Base-by-base conservation (phyloP, 2,888 invertebrate species). In the Hanleya hanleyi region DNA sequence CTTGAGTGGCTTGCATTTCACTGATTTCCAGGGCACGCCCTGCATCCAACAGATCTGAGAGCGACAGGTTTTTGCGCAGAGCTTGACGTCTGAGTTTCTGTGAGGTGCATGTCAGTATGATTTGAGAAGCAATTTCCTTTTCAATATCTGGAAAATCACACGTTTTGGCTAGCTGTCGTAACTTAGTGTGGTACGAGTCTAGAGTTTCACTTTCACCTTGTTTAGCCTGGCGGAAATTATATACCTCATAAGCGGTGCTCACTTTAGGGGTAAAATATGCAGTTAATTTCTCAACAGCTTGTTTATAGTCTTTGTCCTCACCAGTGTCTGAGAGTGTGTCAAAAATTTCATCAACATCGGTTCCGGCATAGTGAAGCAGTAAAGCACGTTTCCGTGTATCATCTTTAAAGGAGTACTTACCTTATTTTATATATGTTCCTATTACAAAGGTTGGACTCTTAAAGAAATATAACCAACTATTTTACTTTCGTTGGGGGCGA, bases 81-180 rank as follows among this genome's bases (percentile, higher is more conserved):
- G 65, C 70, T 15, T 47, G 35, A 32, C 50, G 41, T 37, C 70
- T 29, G 6, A 70, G 50, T 32, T 32, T 15, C 9, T 26, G 35
- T n/a, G n/a, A n/a, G 1, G 22, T 65, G 26, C 62, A 36, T 7
- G 18, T 15, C 15, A 36, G 32, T 26, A 70, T 49, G 41, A 70
- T 65, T 29, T 70, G 70, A 1, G 65, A 26, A 12, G 51, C 18
- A 18, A 70, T 65, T 29, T 70, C 69, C 33, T 41, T 22, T 18
- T 62, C 69, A 35, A 69, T 37, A 22, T 69, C 69, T 15, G 69
- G 33, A 37, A 69, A 69, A 9, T 62, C 69, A 37, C 69, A 69
- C 15, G 36, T 62, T 65, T 22, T n/a, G 9, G 70, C 37, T 3
- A 65, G 65, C 35, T 70, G 64, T 33, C 70, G 18, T 38, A 70